These are phyloP conservation scores for Hybos culiciformis DNA, from an alignment of 2,888 invertebrate genomes.

Conservation along the genomic window DNA sequence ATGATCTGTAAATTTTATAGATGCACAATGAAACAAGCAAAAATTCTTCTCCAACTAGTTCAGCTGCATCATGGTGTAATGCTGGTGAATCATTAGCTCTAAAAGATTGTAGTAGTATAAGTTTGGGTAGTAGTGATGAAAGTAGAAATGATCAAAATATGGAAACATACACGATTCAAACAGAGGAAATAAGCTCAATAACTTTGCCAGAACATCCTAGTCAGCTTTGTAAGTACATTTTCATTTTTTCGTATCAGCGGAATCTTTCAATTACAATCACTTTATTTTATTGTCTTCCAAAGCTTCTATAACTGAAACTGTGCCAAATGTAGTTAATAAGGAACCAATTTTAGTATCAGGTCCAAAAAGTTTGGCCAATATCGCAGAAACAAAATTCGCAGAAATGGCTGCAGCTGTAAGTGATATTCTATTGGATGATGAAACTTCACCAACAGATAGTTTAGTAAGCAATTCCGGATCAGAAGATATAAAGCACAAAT, in stretches of 20 bases:
- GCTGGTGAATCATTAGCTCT: slow-evolving; percentile 53
- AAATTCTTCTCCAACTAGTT: slow-evolving; percentile 26
- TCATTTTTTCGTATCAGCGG: not conserved
- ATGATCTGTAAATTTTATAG: too few relatives aligned
- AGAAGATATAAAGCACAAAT: slow-evolving; percentile 23
- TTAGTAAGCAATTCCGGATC: slow-evolving; percentile 41
- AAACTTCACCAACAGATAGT: slow-evolving; percentile 72
- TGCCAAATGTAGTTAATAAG: slow-evolving; percentile 1
- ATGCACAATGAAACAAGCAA: slow-evolving; percentile 22
- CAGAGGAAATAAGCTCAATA: slow-evolving; percentile 21
- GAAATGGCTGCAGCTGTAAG: slow-evolving; percentile 55
- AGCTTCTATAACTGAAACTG: slow-evolving; percentile 20
- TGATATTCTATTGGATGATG: slow-evolving; percentile 60
- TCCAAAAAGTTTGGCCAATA: slow-evolving; percentile 26
- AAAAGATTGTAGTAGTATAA: slow-evolving; percentile 41
- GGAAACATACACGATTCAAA: slow-evolving; percentile 12
- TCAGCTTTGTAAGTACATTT: slow-evolving; percentile 30
- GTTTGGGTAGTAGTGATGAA: slow-evolving; percentile 42
- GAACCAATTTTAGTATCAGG: slow-evolving; percentile 18
- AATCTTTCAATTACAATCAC: not conserved
- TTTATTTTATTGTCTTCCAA: not conserved
- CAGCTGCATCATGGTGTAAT: slow-evolving; percentile 34
- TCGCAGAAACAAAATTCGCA: slow-evolving; percentile 48
- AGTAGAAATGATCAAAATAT: slow-evolving; percentile 26
- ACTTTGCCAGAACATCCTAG: slow-evolving; percentile 28